Conservation (phyloP, 2,113 vertebrate genomes). For the Camelus dromedarius region DNA sequence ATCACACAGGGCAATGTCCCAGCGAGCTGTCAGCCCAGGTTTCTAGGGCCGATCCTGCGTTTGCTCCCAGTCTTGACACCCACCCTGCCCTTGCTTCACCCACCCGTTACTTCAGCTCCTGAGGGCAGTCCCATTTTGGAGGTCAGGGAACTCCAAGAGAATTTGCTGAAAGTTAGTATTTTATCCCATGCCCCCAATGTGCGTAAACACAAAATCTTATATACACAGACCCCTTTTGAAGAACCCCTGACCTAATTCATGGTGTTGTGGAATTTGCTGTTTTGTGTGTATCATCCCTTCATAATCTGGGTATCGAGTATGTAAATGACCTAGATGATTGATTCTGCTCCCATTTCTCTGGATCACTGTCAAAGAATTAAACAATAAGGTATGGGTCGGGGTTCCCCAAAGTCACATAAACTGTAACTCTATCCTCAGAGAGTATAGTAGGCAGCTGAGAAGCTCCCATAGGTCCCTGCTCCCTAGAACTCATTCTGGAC, state of each 20-base stretch:
- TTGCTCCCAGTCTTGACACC: neutral
- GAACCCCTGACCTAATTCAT: neutral
- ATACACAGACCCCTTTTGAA: neutral
- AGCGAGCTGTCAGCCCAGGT: neutral
- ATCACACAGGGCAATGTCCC: neutral
- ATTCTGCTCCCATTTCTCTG: neutral
- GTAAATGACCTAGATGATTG: neutral
- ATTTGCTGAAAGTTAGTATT: constrained; percentile 2
- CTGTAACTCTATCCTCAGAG: neutral
- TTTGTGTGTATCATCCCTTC: neutral
- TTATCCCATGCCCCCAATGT: neutral
- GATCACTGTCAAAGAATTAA: neutral
- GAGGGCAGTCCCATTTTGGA: neutral
- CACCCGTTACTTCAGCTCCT: neutral
- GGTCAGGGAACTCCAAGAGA: neutral
- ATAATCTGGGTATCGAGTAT: neutral
- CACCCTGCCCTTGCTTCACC: neutral
- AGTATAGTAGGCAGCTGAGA: neutral
- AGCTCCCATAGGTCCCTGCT: neutral
- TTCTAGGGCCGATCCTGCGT: neutral
- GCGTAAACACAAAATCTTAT: neutral
- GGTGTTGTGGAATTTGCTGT: neutral
- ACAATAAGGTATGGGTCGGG: neutral
- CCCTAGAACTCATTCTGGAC: neutral
- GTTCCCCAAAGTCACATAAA: neutral